A percentile compares a stretch with the other conserved stretches of the same genome.
Conservation (phyloP, 2,113 vertebrate species). For the Corvus cornix region DNA sequence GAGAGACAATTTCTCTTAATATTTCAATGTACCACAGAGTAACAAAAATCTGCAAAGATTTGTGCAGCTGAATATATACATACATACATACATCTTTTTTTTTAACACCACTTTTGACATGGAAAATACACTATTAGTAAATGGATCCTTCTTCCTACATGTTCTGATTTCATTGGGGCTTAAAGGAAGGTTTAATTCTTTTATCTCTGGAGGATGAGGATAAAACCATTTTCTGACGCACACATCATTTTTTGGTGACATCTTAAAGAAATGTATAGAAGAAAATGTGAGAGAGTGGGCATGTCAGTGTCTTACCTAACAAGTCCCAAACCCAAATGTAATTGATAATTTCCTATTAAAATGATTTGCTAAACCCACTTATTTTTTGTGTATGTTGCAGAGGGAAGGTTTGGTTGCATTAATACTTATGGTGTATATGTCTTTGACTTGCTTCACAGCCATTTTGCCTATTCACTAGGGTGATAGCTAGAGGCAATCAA, state of each 20-base stretch:
- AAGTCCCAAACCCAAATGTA: neutral
- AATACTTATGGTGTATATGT: neutral
- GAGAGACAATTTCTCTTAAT: slow-evolving; percentile 46
- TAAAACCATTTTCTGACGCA: slow-evolving; percentile 28
- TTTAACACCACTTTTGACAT: slow-evolving; percentile 35
- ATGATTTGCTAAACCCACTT: neutral
- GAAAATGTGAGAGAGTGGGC: neutral
- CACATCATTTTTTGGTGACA: neutral
- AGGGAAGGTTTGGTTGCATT: neutral
- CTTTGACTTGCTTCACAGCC: neutral
- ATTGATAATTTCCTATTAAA: neutral
- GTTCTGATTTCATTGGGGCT: slow-evolving; percentile 42
- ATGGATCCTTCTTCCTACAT: slow-evolving; percentile 34
- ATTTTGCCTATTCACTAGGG: neutral
- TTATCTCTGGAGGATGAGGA: slow-evolving; percentile 30
- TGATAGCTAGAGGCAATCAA: neutral
- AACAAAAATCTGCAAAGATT: slow-evolving; percentile 45
- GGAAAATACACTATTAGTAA: slow-evolving; percentile 47
- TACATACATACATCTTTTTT: neutral
- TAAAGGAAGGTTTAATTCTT: slow-evolving; percentile 57
- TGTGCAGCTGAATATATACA: slow-evolving; percentile 29
- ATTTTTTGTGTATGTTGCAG: neutral
- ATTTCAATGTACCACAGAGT: slow-evolving; percentile 15
- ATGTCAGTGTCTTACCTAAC: neutral
- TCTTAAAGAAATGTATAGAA: neutral